Percentiles rank a stretch among this genome's conserved stretches.
Evolutionary conservation across 2,113 vertebrate genomes (phyloP).

Genomic region (Seriola quinqueradiata): DNA sequence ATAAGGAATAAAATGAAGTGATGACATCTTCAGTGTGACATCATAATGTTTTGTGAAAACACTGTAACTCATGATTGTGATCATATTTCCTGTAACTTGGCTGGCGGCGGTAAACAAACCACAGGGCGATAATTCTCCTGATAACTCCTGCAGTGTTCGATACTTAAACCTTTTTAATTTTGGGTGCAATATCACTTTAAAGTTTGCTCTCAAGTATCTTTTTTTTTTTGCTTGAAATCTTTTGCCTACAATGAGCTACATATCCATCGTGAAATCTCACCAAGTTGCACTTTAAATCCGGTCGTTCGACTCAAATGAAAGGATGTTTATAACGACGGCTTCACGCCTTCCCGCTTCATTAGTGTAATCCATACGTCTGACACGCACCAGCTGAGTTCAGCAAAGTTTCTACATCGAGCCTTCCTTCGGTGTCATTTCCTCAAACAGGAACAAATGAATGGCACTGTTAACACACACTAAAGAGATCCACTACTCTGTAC

Average conservation of each 20-base stretch:
- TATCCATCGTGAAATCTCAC: slow-evolving; percentile 20
- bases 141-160: no score
- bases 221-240: slow-evolving; percentile 18
- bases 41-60: no score
- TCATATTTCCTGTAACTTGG: no score
- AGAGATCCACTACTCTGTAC: not conserved
- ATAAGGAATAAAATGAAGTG: no score
- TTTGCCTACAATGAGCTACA: slow-evolving; percentile 6
- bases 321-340: not conserved
- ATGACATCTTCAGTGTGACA: no score
- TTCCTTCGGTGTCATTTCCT: not conserved
- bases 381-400: slow-evolving; percentile 26
- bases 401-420: not conserved
- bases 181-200: slow-evolving; percentile 2
- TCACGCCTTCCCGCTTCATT: slow-evolving; percentile 8
- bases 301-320: slow-evolving; percentile 9
- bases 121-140: no score
- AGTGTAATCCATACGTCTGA: not conserved
- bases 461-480: not conserved
- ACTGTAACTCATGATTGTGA: no score
- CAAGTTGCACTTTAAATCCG: slow-evolving; percentile 61
- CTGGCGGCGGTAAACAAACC: no score
- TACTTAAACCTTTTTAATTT: not conserved
- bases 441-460: not conserved
- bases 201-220: not conserved